Evolutionary conservation across 1,140 invertebrate species (phyloP).

Genomic region (Steinernema feltiae): DNA sequence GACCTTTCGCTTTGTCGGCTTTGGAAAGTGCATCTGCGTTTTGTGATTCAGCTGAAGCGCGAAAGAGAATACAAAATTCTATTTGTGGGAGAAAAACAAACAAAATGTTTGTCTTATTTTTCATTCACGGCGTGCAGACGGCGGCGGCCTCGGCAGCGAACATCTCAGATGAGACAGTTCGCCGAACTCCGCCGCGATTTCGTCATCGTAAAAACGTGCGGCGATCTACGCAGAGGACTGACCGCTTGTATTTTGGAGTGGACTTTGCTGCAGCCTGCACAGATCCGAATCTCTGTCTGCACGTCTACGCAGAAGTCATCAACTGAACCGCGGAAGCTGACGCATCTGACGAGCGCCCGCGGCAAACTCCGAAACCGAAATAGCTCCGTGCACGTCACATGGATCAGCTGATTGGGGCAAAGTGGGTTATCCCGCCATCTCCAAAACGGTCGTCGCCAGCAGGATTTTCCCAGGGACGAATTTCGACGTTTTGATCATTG

Average conservation of each 20-base stretch:
- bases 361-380: not conserved
- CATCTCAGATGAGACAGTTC: not conserved
- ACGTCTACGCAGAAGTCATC: too few species aligned
- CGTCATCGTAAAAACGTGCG: not conserved
- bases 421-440: not conserved
- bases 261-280: not conserved
- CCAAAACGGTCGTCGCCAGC: not conserved
- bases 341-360: not conserved
- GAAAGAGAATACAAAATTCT: not conserved
- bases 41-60: too few species aligned
- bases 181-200: not conserved
- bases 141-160: not conserved
- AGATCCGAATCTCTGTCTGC: too few species aligned
- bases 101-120: conserved; percentile 2
- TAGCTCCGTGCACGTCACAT: not conserved
- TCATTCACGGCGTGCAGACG: too few species aligned
- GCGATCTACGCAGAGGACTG: not conserved
- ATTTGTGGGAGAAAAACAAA: not conserved
- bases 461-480: too few species aligned
- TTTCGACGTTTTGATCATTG: too few species aligned
- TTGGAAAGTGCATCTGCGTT: too few species aligned
- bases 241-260: not conserved
- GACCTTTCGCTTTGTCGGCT: not conserved
- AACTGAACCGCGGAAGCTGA: not conserved
- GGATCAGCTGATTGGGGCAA: not conserved